Percentiles rank a stretch among this genome's conserved stretches.
phyloP scores from a whole-genome alignment of 2,888 invertebrate species.

The Dryobota labecula region DNA sequence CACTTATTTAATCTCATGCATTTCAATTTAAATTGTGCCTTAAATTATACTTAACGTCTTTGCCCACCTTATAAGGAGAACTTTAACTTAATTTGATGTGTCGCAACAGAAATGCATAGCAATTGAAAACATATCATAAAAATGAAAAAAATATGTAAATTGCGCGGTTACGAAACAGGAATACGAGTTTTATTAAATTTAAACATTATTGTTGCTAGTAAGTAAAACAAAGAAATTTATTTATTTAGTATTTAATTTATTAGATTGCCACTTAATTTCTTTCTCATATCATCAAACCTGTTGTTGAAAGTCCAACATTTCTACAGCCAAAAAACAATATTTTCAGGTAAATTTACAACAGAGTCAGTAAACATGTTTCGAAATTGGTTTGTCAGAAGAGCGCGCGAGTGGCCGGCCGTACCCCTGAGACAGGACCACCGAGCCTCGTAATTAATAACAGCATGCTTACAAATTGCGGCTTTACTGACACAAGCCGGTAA shows the following conservation, averaged over 20 bases:
- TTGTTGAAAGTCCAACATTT: conserved; percentile 15
- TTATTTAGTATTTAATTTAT: conserved; percentile 17
- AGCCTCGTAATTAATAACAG: conserved; percentile 78
- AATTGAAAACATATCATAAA: conserved; percentile 53
- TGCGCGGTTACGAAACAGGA: conserved; percentile 13
- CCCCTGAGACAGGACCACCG: conserved; percentile 72
- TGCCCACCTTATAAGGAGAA: conserved; percentile 61
- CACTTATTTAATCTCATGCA: conserved; percentile 76
- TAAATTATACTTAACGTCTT: conserved; percentile 69
- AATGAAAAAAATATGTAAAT: conserved; percentile 45
- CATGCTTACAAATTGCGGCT: conserved; percentile 78
- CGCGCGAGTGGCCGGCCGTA: conserved; percentile 53
- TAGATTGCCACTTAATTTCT: conserved; percentile 15
- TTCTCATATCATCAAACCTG: conserved; percentile 27
- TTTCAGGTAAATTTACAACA: conserved; percentile 46
- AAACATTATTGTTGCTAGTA: background rate
- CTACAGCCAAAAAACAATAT: conserved; percentile 29
- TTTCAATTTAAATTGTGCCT: conserved; percentile 75
- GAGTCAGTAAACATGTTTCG: conserved; percentile 65
- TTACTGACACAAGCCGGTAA: conserved; percentile 70
- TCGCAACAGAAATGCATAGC: conserved; percentile 58
- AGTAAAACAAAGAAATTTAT: background rate
- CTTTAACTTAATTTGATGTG: conserved; percentile 65
- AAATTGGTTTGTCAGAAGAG: conserved; percentile 76
- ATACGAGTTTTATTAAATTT: conserved; percentile 17